Evolutionary conservation across 2,113 vertebrate genomes (phyloP), one percentile per base, ranked within the genome.

Genomic region (Eubucco bourcierii): DNA sequence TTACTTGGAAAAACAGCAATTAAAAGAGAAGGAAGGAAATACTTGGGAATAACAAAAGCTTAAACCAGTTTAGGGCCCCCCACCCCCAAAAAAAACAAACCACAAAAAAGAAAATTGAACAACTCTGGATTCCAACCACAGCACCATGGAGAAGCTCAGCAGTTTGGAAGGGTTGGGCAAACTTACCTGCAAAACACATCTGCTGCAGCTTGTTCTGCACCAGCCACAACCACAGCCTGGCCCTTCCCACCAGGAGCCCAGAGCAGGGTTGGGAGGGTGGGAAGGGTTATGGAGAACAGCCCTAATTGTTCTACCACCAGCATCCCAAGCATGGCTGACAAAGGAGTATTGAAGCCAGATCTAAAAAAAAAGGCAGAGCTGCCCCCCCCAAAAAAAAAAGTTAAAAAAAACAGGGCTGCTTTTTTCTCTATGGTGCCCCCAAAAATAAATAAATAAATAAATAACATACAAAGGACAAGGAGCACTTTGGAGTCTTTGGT

Each of bases 301-400:
- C 44, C 66, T 61, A 17, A 83, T 23, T 93, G 73, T 71, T 67
- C 61, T 53, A 23, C 80, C 77, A 52, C 64, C n/a, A 92, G 66
- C 46, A 60, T 12, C 29, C 11, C 83, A 52, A 71, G 70, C 33
- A 7, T 24, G 24, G 41, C 81, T 80, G 44, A 84, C 78, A 89
- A 70, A 72, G 85, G 56, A 46, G 46, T 39, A 39, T 19, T 24
- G 25, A 77, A 20, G 28, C 28, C 1, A 2, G 44, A 50, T 74
- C 78, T 15, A 47, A 87, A 87, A 66, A 80, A 87, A 87, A 66
- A 80, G 80, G 50, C 1, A 13, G 79, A n/a, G 96, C 97, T 97
- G 97, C 97, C 97, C 93, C 95, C 96, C 97, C 97, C 5, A 44
- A 44, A 96, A 97, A 97, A 37, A 37, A 37, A 37, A 37, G n/a